A percentile compares a stretch with the other conserved stretches of the same genome.
phyloP scores from a whole-genome alignment of 64 coral and sea anemone species.

The Montipora efflorescens region DNA sequence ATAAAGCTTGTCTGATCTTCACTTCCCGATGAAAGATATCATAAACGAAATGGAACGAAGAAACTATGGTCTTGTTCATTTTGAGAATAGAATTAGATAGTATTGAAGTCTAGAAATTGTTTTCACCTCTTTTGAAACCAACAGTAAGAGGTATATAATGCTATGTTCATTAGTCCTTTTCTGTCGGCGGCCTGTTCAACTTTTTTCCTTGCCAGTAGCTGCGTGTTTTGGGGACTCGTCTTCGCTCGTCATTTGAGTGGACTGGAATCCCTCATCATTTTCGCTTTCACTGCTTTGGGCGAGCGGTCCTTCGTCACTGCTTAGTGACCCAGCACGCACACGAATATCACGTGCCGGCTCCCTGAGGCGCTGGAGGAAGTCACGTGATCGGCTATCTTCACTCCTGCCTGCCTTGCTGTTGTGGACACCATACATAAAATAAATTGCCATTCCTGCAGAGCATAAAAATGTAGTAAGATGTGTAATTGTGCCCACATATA shows the following conservation, averaged over 20 bases:
- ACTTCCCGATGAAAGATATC: too few species aligned
- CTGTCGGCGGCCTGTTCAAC: not conserved
- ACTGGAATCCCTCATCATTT: conserved; percentile 63
- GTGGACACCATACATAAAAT: conserved; percentile 69
- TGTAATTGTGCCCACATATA: not conserved
- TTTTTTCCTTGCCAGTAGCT: not conserved
- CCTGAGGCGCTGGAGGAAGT: conserved; percentile 16
- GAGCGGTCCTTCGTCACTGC: conserved; percentile 56
- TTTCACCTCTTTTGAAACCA: too few species aligned
- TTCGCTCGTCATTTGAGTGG: conserved; percentile 27
- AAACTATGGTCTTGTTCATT: too few species aligned
- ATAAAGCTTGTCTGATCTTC: too few species aligned
- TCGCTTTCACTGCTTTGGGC: conserved; percentile 26
- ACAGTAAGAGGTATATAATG: not conserved
- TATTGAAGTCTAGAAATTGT: too few species aligned
- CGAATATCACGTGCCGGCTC: not conserved
- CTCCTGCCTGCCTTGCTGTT: conserved; percentile 38
- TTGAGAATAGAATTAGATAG: too few species aligned
- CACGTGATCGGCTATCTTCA: not conserved
- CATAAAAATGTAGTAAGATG: not conserved
- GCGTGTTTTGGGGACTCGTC: conserved; percentile 29
- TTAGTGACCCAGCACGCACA: conserved; percentile 12
- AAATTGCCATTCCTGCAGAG: conserved; percentile 52
- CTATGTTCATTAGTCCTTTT: not conserved
- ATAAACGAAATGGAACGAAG: too few species aligned